Evolutionary conservation across 2,888 invertebrate species (phyloP).

Genomic region (Ariolimax columbianus): DNA sequence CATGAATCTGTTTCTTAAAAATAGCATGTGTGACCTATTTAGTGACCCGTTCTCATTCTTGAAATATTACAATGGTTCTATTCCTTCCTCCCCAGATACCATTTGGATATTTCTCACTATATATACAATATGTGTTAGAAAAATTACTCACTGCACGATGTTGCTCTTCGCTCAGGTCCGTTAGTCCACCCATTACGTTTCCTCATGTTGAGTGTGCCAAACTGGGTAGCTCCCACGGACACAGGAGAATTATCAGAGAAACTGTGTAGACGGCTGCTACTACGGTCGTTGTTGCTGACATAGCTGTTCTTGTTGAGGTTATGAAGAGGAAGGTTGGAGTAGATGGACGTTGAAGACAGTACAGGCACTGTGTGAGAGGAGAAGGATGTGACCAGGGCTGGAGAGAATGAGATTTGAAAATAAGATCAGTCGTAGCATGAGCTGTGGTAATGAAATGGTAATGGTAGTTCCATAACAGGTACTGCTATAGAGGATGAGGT

Average conservation of each 20-base stretch:
- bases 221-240: constrained; percentile 53
- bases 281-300: constrained; percentile 8
- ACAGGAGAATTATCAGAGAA: constrained; percentile 36
- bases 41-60: too few relatives aligned
- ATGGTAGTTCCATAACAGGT: too few relatives aligned
- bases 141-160: constrained; percentile 62
- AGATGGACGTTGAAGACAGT: constrained; percentile 62
- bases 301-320: constrained; percentile 52
- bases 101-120: background rate
- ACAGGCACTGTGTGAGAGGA: constrained; percentile 57
- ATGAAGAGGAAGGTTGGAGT: constrained; percentile 56
- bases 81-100: too few relatives aligned
- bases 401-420: background rate
- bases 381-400: constrained; percentile 56
- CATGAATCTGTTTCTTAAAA: too few relatives aligned
- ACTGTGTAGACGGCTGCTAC: constrained; percentile 22
- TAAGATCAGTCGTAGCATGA: background rate
- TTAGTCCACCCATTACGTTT: constrained; percentile 50
- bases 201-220: constrained; percentile 59
- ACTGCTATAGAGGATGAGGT: too few relatives aligned
- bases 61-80: too few relatives aligned
- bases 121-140: background rate
- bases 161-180: constrained; percentile 57
- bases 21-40: too few relatives aligned
- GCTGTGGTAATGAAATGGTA: too few relatives aligned